Evolutionary conservation across 2,113 vertebrate species (phyloP).

Genomic region (Hystrix cristata): DNA sequence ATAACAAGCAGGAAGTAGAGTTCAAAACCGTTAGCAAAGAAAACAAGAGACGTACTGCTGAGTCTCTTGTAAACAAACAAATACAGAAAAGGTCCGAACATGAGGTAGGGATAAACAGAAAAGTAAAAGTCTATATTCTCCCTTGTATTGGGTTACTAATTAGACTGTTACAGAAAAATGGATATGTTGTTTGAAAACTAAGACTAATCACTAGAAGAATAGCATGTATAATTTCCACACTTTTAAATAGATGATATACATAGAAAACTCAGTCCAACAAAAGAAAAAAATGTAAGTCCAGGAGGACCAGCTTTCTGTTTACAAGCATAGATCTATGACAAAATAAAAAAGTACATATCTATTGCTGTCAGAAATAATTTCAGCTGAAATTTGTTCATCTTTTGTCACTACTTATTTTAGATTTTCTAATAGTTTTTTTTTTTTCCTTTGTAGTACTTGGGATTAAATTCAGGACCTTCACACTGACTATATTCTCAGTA

Average conservation of each 20-base stretch:
- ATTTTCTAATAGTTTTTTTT: not conserved
- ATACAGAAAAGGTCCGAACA: not conserved
- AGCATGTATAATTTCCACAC: not conserved
- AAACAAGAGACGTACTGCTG: not conserved
- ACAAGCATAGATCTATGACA: not conserved
- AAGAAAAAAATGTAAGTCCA: not conserved
- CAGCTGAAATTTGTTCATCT: not conserved
- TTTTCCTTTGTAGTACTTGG: not conserved
- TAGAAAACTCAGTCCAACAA: not conserved
- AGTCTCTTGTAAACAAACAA: not conserved
- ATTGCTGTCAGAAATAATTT: not conserved
- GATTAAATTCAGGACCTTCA: not conserved
- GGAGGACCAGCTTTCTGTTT: not conserved
- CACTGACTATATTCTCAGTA: not conserved
- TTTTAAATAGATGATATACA: not conserved
- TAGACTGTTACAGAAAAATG: not conserved
- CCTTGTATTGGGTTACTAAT: not conserved
- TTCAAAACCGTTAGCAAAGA: not conserved
- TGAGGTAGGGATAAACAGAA: not conserved
- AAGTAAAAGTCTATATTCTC: not conserved
- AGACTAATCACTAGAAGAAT: not conserved
- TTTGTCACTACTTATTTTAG: not conserved
- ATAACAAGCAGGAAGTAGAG: not conserved
- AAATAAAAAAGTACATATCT: not conserved
- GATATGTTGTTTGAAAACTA: slow-evolving; percentile 24